Base-by-base conservation (phyloP, 2,113 vertebrate species). In the Raja brachyura region DNA sequence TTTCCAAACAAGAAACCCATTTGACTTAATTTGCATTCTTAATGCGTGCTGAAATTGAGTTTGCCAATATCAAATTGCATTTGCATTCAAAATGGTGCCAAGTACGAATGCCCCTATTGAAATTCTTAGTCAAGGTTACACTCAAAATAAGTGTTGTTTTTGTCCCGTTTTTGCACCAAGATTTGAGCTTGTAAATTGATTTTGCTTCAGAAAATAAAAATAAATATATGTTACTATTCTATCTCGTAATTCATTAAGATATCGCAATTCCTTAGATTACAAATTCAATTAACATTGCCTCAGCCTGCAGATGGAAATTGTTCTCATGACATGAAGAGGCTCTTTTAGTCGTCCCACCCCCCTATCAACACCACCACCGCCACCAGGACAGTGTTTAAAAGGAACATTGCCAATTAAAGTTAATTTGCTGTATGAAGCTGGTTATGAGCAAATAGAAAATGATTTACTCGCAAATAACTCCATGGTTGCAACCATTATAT, bases 21-120 rank as follows among this genome's bases (percentile, higher is more conserved):
- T 88, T 88, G 83, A 88, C 28, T 31, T 63, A 63, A 88, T 63
- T 88, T 14, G n/a, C 83, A 88, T 88, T 63, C 83, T 88, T 59
- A 63, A 63, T n/a, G n/a, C 28, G n/a, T 31, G 56, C 83, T 31
- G 13, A 63, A 13, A 14, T 14, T 18, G 63, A 20, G 13, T 68
- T 90, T 90, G 61, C 16, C 86, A 70, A 70, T 70, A 31, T 33
- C 85, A 70, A 16, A 33, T 33, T 13, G 88, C n/a, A 63, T 39
- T 90, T 7, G 22, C 33, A 70, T 63, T 33, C 63, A 90, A 70
- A 90, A 18, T 90, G 31, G 66, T 48, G 20, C 63, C 20, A 61
- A 66, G 11, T 31, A 66, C 66, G 13, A 9, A 25, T 66, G 85
- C 0, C 25, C 13, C 61, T 10, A 70, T 25, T 70, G 31, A 18